Evolutionary conservation across 30 jellyfish, hydroid and myxozoan genomes (phyloP).

Genomic region (Turritopsis dohrnii): DNA sequence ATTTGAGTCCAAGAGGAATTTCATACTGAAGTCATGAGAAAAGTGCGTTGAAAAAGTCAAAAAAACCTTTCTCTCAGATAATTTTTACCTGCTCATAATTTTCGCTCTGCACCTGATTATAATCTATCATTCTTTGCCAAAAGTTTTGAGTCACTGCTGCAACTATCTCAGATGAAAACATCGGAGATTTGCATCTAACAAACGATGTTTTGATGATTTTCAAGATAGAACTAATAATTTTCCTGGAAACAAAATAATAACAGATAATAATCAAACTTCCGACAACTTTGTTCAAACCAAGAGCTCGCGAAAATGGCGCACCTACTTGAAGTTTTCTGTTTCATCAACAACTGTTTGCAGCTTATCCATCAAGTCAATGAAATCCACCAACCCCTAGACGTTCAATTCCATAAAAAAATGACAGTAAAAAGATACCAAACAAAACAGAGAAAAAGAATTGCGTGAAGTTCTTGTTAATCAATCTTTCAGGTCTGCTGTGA

Average conservation of each 20-base stretch:
- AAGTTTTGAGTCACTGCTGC: not conserved
- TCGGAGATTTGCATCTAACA: not conserved
- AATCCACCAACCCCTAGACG: slow-evolving; percentile 36
- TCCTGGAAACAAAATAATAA: not conserved
- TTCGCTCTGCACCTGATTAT: not conserved
- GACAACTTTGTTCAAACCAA: not conserved
- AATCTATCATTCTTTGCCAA: not conserved
- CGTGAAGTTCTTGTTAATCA: not conserved
- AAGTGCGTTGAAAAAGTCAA: not conserved
- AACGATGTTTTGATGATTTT: slow-evolving; percentile 20
- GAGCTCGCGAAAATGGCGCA: not conserved
- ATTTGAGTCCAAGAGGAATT: no score
- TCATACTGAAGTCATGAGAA: not conserved
- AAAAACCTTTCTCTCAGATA: not conserved
- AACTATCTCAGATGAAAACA: slow-evolving; percentile 14
- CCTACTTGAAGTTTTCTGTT: slow-evolving; percentile 20
- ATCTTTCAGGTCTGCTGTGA: no score
- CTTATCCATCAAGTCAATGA: slow-evolving; percentile 36
- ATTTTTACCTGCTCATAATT: not conserved
- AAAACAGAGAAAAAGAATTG: no score
- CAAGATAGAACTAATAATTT: not conserved
- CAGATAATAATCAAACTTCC: not conserved
- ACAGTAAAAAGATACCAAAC: not conserved
- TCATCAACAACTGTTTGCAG: slow-evolving; percentile 52
- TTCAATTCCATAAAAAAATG: not conserved